phyloP scores from a whole-genome alignment of 2,888 invertebrate genomes.

The Trachelus tabidus region DNA sequence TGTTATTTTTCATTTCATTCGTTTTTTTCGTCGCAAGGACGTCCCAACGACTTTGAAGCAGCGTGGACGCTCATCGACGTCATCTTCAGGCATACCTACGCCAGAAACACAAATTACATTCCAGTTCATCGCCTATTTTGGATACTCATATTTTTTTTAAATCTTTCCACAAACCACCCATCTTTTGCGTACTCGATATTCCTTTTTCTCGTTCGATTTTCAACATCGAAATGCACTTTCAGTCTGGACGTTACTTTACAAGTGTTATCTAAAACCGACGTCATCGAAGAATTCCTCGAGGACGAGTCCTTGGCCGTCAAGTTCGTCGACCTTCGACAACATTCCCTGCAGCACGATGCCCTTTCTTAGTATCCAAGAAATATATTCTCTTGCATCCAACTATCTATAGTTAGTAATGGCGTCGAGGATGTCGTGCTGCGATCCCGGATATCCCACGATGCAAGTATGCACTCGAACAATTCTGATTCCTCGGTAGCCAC shows the following conservation, averaged over 20 bases:
- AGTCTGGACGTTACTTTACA: background rate
- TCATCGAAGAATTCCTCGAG: background rate
- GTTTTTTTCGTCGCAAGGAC: background rate
- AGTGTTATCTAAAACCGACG: background rate
- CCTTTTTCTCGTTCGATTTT: background rate
- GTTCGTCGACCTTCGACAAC: slow-evolving; percentile 19
- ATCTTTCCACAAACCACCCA: background rate
- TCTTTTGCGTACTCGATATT: background rate
- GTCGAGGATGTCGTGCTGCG: background rate
- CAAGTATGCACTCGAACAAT: background rate
- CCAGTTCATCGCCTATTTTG: background rate
- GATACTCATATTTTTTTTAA: background rate
- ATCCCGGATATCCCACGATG: background rate
- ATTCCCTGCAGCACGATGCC: slow-evolving; percentile 20
- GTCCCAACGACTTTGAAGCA: background rate
- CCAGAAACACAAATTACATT: background rate
- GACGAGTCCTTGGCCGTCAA: slow-evolving; percentile 20
- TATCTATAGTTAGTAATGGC: background rate
- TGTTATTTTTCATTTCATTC: background rate
- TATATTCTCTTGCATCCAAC: background rate
- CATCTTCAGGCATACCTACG: background rate
- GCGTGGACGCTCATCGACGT: background rate
- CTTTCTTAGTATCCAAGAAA: slow-evolving; percentile 8
- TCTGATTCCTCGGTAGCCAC: background rate
- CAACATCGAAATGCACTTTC: background rate